A percentile compares a stretch with the other conserved stretches of the same genome.
These are phyloP conservation scores for Sesia apiformis DNA, from an alignment of 2,888 invertebrate genomes.

Conservation along the genomic window DNA sequence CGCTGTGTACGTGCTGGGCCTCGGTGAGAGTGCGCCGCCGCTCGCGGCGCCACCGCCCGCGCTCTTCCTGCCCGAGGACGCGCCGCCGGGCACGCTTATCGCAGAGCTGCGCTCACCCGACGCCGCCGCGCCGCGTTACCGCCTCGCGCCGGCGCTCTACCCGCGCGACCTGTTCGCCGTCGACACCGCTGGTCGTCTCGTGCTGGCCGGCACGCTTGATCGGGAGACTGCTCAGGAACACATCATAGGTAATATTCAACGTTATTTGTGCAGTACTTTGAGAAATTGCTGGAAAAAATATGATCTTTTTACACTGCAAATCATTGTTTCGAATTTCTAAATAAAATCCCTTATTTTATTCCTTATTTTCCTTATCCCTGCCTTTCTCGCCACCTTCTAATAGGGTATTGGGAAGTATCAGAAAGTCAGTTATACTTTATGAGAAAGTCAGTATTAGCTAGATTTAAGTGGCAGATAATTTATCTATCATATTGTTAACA, in stretches of 20 bases:
- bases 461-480: no score
- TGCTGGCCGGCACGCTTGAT: constrained; percentile 82
- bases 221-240: constrained; percentile 82
- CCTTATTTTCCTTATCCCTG: no score
- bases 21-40: constrained; percentile 80
- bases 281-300: no score
- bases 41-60: constrained; percentile 84
- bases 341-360: no score
- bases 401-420: no score
- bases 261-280: no score
- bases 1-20: constrained; percentile 83
- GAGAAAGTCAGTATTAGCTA: no score
- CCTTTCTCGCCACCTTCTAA: no score
- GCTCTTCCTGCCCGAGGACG: constrained; percentile 85
- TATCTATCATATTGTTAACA: no score
- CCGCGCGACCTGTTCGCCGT: constrained; percentile 80
- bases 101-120: constrained; percentile 30
- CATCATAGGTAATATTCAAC: constrained; percentile 74
- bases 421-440: no score
- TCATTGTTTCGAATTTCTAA: no score
- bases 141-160: constrained; percentile 46
- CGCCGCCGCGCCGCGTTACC: constrained; percentile 4
- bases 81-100: constrained; percentile 64
- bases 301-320: no score
- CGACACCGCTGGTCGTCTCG: constrained; percentile 83